Conservation (phyloP, 1,140 invertebrate species). For the Achatina immaculata region DNA sequence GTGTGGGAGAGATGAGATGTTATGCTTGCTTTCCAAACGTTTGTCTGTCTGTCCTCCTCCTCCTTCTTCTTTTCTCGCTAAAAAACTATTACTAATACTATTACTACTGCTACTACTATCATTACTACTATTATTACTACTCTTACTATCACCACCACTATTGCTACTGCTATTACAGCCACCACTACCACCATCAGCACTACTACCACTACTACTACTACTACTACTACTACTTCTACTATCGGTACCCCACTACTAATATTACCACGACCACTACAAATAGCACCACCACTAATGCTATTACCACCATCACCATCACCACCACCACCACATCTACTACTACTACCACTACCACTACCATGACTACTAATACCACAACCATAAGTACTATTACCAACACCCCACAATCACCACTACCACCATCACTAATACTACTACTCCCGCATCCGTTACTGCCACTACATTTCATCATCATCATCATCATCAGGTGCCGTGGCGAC, state of each 20-base stretch:
- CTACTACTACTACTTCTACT: slow-evolving; percentile 35
- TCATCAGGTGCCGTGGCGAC: no score
- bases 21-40: no score
- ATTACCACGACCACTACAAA: slow-evolving; percentile 33
- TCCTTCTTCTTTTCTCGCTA: slow-evolving; percentile 8
- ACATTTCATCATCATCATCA: no score
- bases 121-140: slow-evolving; percentile 5
- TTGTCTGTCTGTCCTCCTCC: no score
- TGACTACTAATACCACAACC: slow-evolving; percentile 33
- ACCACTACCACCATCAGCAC: neutral
- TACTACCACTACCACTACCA: slow-evolving; percentile 35
- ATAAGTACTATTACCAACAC: slow-evolving; percentile 17
- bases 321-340: slow-evolving; percentile 22
- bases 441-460: neutral
- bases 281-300: slow-evolving; percentile 30
- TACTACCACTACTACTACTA: slow-evolving; percentile 29
- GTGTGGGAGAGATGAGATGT: no score
- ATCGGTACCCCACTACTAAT: slow-evolving; percentile 29
- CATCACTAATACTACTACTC: no score
- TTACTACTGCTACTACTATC: slow-evolving; percentile 12
- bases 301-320: neutral
- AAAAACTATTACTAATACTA: neutral
- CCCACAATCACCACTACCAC: no score
- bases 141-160: neutral
- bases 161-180: slow-evolving; percentile 21